A percentile compares a stretch with the other conserved stretches of the same genome.
These are phyloP conservation scores for Drosophila rufa DNA, from an alignment of 1,140 invertebrate genomes.

Conservation along the genomic window DNA sequence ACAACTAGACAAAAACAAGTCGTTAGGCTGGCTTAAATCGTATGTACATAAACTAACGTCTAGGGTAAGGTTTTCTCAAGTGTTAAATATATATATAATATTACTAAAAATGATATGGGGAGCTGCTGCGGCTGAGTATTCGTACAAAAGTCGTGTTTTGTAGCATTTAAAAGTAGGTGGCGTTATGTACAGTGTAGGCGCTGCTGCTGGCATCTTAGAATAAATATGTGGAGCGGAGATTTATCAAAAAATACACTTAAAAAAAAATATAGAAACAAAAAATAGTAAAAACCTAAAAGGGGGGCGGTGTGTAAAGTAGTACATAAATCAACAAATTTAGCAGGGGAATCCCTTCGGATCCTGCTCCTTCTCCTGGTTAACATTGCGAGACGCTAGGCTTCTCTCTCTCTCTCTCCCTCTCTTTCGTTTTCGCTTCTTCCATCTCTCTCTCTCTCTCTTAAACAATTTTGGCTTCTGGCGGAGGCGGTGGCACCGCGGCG, in stretches of 20 bases:
- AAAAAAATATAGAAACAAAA: constrained; percentile 12
- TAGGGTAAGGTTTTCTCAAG: constrained; percentile 30
- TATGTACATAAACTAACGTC: constrained; percentile 40
- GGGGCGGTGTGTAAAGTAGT: constrained; percentile 7
- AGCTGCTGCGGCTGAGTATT: constrained; percentile 43
- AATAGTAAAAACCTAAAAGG: background rate
- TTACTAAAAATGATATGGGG: constrained; percentile 26
- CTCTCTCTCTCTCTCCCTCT: constrained; percentile 14
- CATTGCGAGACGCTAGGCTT: constrained; percentile 29
- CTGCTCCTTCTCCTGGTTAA: background rate
- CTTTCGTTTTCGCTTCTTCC: constrained; percentile 1
- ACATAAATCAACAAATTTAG: constrained; percentile 30
- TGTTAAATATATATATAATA: constrained; percentile 14
- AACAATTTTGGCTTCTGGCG: constrained; percentile 58
- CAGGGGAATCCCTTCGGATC: constrained; percentile 13
- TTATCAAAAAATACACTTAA: constrained; percentile 8
- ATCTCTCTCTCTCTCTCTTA: constrained; percentile 17
- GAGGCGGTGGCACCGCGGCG: constrained; percentile 7
- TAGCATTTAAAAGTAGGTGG: constrained; percentile 13
- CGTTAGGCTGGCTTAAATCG: constrained; percentile 32
- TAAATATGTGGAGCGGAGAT: constrained; percentile 26
- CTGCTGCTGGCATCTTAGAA: constrained; percentile 25
- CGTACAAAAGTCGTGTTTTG: constrained; percentile 27
- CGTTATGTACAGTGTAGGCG: constrained; percentile 24
- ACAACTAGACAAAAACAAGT: constrained; percentile 40